A percentile compares a stretch with the other conserved stretches of the same genome.
Evolutionary conservation across 2,797 vertebrate genomes (phyloP).

Genomic region (Takifugu ocellatus): DNA sequence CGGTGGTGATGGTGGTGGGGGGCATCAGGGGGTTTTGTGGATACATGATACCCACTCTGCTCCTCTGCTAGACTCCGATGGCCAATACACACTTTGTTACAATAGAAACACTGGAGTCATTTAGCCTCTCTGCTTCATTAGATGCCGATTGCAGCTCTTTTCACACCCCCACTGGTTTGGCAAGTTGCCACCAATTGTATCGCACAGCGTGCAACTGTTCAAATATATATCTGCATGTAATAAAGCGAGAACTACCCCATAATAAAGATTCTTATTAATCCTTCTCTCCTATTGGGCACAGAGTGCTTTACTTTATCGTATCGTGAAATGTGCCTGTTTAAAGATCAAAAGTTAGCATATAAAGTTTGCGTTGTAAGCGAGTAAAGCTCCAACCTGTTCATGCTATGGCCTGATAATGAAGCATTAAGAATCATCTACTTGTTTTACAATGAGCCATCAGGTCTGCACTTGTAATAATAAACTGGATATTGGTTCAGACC

Average conservation of each 20-base stretch:
- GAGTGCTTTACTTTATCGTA: no score
- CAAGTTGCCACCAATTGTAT: slow-evolving; percentile 25
- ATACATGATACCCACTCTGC: slow-evolving; percentile 54
- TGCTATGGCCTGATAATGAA: background rate
- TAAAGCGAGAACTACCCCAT: background rate
- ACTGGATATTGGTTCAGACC: background rate
- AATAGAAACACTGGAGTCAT: slow-evolving; percentile 60
- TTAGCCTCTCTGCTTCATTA: slow-evolving; percentile 54
- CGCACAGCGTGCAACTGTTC: slow-evolving; percentile 18
- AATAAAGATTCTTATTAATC: no score
- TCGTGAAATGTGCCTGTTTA: no score
- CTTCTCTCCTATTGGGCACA: no score
- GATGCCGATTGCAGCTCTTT: slow-evolving; percentile 36
- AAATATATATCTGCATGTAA: slow-evolving; percentile 1
- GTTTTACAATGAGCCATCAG: background rate
- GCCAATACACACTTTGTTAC: slow-evolving; percentile 55
- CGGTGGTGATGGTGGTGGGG: slow-evolving; percentile 21
- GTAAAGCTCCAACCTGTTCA: background rate
- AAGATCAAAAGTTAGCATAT: no score
- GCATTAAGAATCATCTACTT: background rate
- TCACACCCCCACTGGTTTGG: slow-evolving; percentile 29
- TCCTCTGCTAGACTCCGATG: slow-evolving; percentile 48
- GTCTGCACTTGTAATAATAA: slow-evolving; percentile 9
- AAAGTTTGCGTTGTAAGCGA: no score
- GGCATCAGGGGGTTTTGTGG: slow-evolving; percentile 13